A percentile compares a stretch with the other conserved stretches of the same genome.
phyloP scores from a whole-genome alignment of 2,113 vertebrate genomes.

The Perca flavescens region DNA sequence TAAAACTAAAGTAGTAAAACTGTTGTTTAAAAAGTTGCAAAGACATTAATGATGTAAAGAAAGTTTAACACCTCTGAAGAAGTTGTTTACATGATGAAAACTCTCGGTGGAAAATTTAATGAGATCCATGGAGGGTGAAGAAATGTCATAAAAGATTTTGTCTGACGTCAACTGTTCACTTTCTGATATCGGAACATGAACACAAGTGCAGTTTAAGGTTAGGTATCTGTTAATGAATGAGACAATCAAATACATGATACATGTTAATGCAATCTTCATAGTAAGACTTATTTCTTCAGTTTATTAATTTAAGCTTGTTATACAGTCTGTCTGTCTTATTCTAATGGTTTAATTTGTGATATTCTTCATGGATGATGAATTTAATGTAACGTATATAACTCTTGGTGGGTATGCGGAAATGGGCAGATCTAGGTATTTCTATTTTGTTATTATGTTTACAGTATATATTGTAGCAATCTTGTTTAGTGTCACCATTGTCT shows the following conservation, averaged over 20 bases:
- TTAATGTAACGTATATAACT: conserved; percentile 28
- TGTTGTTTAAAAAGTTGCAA: too few relatives aligned
- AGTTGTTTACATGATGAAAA: not conserved
- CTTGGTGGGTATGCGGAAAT: conserved; percentile 13
- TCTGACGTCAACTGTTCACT: not conserved
- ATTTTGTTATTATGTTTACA: conserved; percentile 26
- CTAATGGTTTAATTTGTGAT: not conserved
- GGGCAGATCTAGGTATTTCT: conserved; percentile 4
- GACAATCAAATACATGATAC: not conserved
- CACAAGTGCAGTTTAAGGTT: not conserved
- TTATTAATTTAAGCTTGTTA: not conserved
- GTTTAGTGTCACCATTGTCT: conserved; percentile 25
- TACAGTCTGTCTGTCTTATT: not conserved
- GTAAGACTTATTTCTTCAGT: not conserved
- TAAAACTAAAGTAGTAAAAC: not conserved
- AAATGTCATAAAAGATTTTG: not conserved
- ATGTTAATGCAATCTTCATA: not conserved
- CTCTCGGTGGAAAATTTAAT: conserved; percentile 10
- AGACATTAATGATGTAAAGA: not conserved
- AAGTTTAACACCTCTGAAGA: not conserved
- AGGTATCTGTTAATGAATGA: not conserved
- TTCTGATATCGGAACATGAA: not conserved
- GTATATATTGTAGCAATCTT: conserved; percentile 20
- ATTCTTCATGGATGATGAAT: not conserved
- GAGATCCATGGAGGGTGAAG: conserved; percentile 31